These are phyloP conservation scores for Halyomorpha halys DNA, from an alignment of 1,140 invertebrate species.

Conservation along the genomic window DNA sequence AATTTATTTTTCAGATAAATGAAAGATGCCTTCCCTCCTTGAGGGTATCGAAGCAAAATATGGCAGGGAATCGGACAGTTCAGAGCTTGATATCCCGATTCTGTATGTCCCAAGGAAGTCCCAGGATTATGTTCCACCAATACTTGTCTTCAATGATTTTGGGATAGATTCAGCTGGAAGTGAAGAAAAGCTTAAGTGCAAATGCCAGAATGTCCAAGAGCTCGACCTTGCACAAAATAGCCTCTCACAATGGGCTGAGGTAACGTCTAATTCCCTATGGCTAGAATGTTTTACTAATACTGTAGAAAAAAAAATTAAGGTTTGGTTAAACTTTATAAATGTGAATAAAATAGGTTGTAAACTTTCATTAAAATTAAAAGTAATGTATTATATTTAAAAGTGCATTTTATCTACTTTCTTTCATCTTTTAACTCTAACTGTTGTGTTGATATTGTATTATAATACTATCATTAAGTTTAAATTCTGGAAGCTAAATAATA, in stretches of 20 bases:
- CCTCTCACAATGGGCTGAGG: constrained; percentile 72
- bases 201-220: constrained; percentile 77
- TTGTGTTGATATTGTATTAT: too few relatives aligned
- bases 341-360: too few relatives aligned
- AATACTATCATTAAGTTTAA: too few relatives aligned
- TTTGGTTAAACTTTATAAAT: too few relatives aligned
- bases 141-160: constrained; percentile 81
- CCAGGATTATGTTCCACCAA: constrained; percentile 60
- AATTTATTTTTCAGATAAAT: constrained; percentile 22
- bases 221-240: constrained; percentile 84
- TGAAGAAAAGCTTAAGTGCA: constrained; percentile 57
- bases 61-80: constrained; percentile 44
- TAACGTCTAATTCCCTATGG: constrained; percentile 34
- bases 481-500: too few relatives aligned
- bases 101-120: constrained; percentile 76
- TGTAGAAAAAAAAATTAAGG: too few relatives aligned
- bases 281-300: too few relatives aligned
- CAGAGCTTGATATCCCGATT: constrained; percentile 42
- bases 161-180: constrained; percentile 79
- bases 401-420: too few relatives aligned
- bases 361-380: too few relatives aligned
- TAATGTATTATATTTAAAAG: too few relatives aligned
- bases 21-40: constrained; percentile 65
- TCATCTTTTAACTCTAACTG: too few relatives aligned
- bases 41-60: constrained; percentile 79